Evolutionary conservation across 2,797 vertebrate genomes (phyloP).

Genomic region (Alfaro cultratus): DNA sequence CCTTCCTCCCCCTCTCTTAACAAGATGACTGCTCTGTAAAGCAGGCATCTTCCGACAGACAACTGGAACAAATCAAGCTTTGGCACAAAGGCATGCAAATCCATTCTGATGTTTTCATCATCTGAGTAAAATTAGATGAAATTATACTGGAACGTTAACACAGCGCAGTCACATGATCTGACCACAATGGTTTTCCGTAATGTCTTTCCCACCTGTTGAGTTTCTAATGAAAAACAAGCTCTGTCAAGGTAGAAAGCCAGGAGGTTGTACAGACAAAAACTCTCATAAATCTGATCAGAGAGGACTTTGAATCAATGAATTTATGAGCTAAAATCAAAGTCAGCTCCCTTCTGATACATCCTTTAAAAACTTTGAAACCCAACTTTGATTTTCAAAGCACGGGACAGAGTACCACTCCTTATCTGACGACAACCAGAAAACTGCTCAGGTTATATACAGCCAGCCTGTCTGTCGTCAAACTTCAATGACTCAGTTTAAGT

Average conservation of each 20-base stretch:
- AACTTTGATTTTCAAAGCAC: constrained; percentile 49
- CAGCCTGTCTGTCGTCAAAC: constrained; percentile 52
- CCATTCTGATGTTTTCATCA: constrained; percentile 38
- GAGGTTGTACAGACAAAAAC: constrained; percentile 17
- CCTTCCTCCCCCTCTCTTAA: constrained; percentile 49
- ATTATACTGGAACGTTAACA: constrained; percentile 41
- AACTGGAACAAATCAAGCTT: constrained; percentile 26
- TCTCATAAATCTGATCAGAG: constrained; percentile 22
- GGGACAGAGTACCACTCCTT: constrained; percentile 38
- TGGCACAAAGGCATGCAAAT: constrained; percentile 50
- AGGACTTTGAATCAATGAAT: constrained; percentile 32
- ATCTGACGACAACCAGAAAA: constrained; percentile 39
- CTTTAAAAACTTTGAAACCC: constrained; percentile 12
- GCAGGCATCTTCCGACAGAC: constrained; percentile 54
- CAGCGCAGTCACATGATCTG: constrained; percentile 28
- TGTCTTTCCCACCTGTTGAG: constrained; percentile 52
- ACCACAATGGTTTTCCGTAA: constrained; percentile 24
- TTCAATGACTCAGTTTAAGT: constrained; percentile 67
- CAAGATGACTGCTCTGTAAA: constrained; percentile 46
- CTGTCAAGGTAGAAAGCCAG: constrained; percentile 18
- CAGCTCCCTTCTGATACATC: constrained; percentile 55
- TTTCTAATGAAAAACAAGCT: constrained; percentile 31
- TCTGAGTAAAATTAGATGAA: constrained; percentile 48
- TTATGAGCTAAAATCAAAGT: constrained; percentile 41
- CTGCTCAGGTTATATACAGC: constrained; percentile 46